These are phyloP conservation scores for Embiotoca jacksoni DNA, from an alignment of 2,113 vertebrate genomes.

Conservation along the genomic window DNA sequence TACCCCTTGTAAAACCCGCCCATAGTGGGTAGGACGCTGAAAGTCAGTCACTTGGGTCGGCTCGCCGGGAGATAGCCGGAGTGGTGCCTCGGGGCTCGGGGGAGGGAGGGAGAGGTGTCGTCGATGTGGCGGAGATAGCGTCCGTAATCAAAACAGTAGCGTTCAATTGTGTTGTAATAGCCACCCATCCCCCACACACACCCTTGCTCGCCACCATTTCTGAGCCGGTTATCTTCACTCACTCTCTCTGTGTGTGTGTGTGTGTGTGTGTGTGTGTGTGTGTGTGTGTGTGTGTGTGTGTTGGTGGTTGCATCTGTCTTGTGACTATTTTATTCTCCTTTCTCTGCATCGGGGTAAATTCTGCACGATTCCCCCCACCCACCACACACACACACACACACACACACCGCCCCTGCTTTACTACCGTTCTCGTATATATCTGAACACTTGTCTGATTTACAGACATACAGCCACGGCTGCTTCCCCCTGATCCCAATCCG, in stretches of 20 bases:
- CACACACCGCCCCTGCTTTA: not conserved
- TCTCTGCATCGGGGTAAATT: slow-evolving; percentile 13
- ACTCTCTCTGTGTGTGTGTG: not conserved
- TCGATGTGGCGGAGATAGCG: slow-evolving; percentile 5
- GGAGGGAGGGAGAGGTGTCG: slow-evolving; percentile 24
- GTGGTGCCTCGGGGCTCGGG: slow-evolving; percentile 32
- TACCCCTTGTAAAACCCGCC: slow-evolving; percentile 91
- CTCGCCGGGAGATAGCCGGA: slow-evolving; percentile 69
- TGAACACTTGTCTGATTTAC: not conserved
- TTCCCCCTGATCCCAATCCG: slow-evolving; percentile 17
- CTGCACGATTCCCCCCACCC: not conserved
- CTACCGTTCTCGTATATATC: not conserved
- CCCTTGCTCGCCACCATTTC: slow-evolving; percentile 39
- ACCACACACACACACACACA: too few species aligned
- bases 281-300: not conserved
- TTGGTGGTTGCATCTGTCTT: slow-evolving; percentile 20
- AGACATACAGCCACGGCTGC: not conserved
- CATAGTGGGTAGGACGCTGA: slow-evolving; percentile 97
- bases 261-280: too few species aligned
- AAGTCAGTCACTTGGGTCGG: slow-evolving; percentile 85
- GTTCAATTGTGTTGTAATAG: slow-evolving; percentile 61
- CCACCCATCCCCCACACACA: slow-evolving; percentile 77
- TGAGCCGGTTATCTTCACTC: slow-evolving; percentile 53
- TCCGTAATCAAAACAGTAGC: slow-evolving; percentile 65
- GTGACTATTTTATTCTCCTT: slow-evolving; percentile 25